Base-by-base conservation (phyloP, 2,113 vertebrate genomes). In the Cyprinodon brontotheroides region DNA sequence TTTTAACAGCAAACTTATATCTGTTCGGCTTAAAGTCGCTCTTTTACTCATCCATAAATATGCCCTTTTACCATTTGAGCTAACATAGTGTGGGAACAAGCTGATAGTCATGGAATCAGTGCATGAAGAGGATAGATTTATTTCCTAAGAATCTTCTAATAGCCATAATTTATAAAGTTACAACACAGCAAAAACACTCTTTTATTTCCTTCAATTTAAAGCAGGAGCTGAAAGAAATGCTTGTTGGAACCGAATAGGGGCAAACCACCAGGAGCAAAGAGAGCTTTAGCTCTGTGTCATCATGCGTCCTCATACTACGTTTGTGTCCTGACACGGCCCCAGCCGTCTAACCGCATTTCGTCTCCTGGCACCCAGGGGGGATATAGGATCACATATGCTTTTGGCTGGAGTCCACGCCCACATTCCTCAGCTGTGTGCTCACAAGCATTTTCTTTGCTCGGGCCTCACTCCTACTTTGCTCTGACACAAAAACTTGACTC, bases 351-450 rank as follows among this genome's bases (percentile, higher is more conserved):
- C 81, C 78, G 0, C 88, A 82, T 82, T 86, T 81, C 73, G 85
- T 81, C 80, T 79, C 70, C 78, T 84, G 45, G 41, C 76, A 84
- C 83, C 61, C 77, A 78, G 79, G 77, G 84, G 82, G 91, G 86
- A 90, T 91, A 92, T 93, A 89, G 88, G 90, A 93, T 93, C 85
- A 72, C 89, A 92, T 93, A 92, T 89, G 88, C 79, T 79, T 79
- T 86, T 93, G 93, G 93, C 90, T 86, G 76, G 11, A 60, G 39
- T 87, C 86, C 92, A 90, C 91, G 72, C 89, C 91, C 85, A 91
- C 92, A 94, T 94, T 94, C 93, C 90, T 89, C 75, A 80, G 81
- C 86, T 89, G 77, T 91, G 85, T 90, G 87, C 89, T 93, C 92
- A 92, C 80, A 74, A 81, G 87, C 73, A 76, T 76, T 82, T 72